A percentile compares a stretch with the other conserved stretches of the same genome.
These are phyloP conservation scores for Syngnathus acus DNA, from an alignment of 2,797 vertebrate genomes.

Conservation along the genomic window DNA sequence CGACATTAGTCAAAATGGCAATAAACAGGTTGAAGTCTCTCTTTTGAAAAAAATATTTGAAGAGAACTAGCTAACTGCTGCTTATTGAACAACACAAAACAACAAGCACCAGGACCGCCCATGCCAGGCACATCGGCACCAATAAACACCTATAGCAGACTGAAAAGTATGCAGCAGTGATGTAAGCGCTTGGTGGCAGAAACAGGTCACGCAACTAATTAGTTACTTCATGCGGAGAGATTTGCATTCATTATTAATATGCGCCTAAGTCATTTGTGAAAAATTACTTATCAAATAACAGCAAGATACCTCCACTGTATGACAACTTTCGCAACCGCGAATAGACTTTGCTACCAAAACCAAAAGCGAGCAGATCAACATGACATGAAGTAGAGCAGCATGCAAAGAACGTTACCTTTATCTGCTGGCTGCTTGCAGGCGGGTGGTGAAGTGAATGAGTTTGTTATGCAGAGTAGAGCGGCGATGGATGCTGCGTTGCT, in stretches of 20 bases:
- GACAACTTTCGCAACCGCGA: neutral
- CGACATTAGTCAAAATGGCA: no score
- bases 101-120: neutral
- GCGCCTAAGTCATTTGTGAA: neutral
- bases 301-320: neutral
- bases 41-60: no score
- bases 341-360: neutral
- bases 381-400: neutral
- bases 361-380: neutral
- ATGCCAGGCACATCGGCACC: neutral
- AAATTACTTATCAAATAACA: neutral
- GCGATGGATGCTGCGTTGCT: constrained; percentile 47
- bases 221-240: neutral
- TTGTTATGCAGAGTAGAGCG: constrained; percentile 16
- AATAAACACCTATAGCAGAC: neutral
- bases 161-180: neutral
- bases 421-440: constrained; percentile 27
- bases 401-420: constrained; percentile 23
- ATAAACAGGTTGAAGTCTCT: no score
- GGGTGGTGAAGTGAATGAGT: constrained; percentile 25
- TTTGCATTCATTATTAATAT: neutral
- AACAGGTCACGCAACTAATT: constrained; percentile 1
- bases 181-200: neutral
- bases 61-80: no score
- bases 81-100: neutral